These are phyloP conservation scores for Macroteleia sp. DNA, from an alignment of 2,888 invertebrate species.

Conservation along the genomic window DNA sequence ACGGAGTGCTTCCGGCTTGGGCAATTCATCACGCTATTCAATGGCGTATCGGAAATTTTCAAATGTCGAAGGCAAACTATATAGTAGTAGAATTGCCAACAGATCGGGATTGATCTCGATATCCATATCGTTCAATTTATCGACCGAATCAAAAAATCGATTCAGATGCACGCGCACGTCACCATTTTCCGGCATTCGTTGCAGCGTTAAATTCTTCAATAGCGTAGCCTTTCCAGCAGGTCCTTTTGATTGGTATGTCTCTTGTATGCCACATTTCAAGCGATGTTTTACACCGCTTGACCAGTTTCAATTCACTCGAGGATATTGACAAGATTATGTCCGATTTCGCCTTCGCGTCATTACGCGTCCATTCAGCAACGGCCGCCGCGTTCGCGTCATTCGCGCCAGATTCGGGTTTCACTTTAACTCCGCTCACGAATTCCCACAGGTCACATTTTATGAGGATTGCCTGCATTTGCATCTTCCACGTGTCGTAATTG, in stretches of 20 bases:
- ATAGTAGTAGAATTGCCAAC: not conserved
- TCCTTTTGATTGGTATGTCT: conserved; percentile 1
- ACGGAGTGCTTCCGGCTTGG: too few relatives aligned
- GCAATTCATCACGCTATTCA: too few relatives aligned
- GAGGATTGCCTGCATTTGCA: conserved; percentile 8
- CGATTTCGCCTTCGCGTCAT: conserved; percentile 1
- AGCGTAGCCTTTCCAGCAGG: not conserved
- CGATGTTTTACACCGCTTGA: not conserved
- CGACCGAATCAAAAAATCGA: not conserved
- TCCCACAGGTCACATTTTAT: conserved; percentile 3
- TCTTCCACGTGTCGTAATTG: conserved; percentile 8
- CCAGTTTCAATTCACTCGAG: conserved; percentile 1
- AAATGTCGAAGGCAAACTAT: not conserved
- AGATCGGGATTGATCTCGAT: not conserved
- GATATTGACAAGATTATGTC: not conserved
- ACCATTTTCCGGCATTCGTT: not conserved
- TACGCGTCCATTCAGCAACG: not conserved
- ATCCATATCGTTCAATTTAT: not conserved
- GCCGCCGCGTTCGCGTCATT: not conserved
- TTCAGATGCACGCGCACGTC: not conserved
- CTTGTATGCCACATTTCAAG: not conserved
- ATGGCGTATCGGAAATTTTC: not conserved
- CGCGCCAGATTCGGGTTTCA: conserved; percentile 2
- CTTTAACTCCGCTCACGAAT: not conserved
- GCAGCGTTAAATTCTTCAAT: not conserved